Conservation (phyloP, 1,140 invertebrate species). For the Zaprionus ornatus region DNA sequence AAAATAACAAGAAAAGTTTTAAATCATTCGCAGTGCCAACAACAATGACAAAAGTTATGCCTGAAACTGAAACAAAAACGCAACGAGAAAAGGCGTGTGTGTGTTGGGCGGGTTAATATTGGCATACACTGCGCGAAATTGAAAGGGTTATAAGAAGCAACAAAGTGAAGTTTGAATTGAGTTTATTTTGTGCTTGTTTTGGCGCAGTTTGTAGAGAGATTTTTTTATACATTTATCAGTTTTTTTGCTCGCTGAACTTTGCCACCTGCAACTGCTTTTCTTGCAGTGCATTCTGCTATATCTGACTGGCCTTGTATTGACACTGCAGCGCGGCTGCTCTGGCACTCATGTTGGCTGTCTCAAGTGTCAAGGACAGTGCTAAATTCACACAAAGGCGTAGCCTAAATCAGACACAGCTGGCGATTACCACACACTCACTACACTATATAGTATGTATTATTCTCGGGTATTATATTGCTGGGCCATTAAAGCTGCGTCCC, state of each 20-base stretch:
- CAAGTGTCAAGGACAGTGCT: slow-evolving; percentile 30
- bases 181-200: background rate
- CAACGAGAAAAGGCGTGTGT: slow-evolving; percentile 32
- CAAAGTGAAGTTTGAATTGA: background rate
- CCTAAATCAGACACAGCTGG: slow-evolving; percentile 9
- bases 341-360: slow-evolving; percentile 4
- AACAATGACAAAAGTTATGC: slow-evolving; percentile 46
- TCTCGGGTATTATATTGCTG: background rate
- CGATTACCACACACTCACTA: background rate
- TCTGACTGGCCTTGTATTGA: background rate
- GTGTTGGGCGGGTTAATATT: slow-evolving; percentile 3
- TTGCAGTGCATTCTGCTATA: background rate
- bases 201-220: no score
- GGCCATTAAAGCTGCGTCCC: background rate
- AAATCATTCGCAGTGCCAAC: slow-evolving; percentile 73
- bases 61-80: slow-evolving; percentile 33
- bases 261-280: background rate
- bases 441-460: background rate
- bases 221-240: background rate
- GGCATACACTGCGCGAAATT: background rate
- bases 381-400: background rate
- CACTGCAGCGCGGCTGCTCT: background rate
- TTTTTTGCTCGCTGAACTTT: background rate
- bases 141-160: background rate
- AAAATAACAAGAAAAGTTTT: slow-evolving; percentile 81